Conservation (phyloP, 2,888 invertebrate genomes). For the Brachyptera risi region DNA sequence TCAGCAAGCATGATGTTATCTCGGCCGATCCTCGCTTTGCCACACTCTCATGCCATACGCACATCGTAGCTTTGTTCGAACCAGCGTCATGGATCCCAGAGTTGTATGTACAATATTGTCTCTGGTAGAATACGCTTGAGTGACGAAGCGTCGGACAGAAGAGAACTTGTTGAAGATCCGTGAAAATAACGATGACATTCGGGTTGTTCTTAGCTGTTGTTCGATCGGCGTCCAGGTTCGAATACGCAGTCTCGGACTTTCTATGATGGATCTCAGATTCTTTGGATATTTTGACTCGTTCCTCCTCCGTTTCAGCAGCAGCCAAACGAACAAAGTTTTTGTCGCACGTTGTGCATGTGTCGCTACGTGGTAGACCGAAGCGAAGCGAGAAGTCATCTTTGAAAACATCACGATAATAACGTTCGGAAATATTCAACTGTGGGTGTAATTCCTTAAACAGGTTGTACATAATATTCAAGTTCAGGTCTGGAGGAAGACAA, state of each 20-base stretch:
- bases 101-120: conserved; percentile 13
- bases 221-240: too few relatives aligned
- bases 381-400: background rate
- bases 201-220: too few relatives aligned
- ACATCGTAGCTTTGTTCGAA: background rate
- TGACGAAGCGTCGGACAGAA: conserved; percentile 18
- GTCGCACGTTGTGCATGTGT: conserved; percentile 18
- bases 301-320: background rate
- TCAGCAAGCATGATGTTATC: background rate
- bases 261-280: conserved; percentile 17
- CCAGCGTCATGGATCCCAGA: background rate
- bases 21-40: conserved; percentile 7
- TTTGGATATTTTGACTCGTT: background rate
- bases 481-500: conserved; percentile 17
- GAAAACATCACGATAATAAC: conserved; percentile 12
- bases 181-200: too few relatives aligned
- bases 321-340: background rate
- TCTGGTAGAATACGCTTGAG: conserved; percentile 12
- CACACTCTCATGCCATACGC: conserved; percentile 7
- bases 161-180: too few relatives aligned
- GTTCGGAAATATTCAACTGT: background rate
- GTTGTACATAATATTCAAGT: background rate
- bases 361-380: conserved; percentile 8
- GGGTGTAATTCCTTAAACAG: conserved; percentile 13
- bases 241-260: background rate